These are phyloP conservation scores for Drosophila pseudoananassae DNA, from an alignment of 1,140 invertebrate species.

Conservation along the genomic window DNA sequence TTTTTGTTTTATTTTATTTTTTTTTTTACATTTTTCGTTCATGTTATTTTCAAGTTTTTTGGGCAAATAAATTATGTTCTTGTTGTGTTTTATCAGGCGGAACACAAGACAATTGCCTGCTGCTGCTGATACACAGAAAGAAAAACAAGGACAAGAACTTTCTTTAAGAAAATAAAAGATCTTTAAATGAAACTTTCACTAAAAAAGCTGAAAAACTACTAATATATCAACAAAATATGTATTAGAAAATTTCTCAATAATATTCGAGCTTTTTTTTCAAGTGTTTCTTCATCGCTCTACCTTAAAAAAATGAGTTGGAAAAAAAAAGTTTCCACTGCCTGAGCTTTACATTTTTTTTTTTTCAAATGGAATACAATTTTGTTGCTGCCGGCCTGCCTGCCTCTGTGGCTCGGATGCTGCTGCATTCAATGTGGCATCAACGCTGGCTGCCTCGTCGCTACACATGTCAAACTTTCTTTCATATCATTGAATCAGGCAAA, in stretches of 20 bases:
- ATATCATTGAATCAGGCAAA: conserved; percentile 63
- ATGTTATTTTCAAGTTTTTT: conserved; percentile 57
- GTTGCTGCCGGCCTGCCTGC: conserved; percentile 12
- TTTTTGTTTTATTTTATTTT: neutral
- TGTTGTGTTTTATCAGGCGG: conserved; percentile 65
- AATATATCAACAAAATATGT: neutral
- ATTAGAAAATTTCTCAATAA: neutral
- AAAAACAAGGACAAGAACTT: neutral
- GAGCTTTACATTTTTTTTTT: conserved; percentile 24
- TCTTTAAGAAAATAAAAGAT: neutral
- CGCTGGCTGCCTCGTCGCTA: conserved; percentile 20
- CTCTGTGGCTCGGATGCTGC: conserved; percentile 3
- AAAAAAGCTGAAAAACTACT: too few species aligned
- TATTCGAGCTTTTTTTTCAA: neutral
- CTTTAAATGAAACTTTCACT: neutral
- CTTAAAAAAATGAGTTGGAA: conserved; percentile 22
- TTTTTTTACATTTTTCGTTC: conserved; percentile 39
- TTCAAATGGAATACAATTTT: conserved; percentile 47
- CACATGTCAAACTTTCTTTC: conserved; percentile 64
- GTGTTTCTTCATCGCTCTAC: neutral
- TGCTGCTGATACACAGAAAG: conserved; percentile 10
- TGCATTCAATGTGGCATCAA: conserved; percentile 18
- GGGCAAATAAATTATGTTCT: conserved; percentile 62
- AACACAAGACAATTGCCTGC: conserved; percentile 65
- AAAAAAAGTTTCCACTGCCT: conserved; percentile 55